Evolutionary conservation across 2,113 vertebrate genomes (phyloP), one percentile per base, ranked within the genome.

Genomic region (Corythornis cristatus): DNA sequence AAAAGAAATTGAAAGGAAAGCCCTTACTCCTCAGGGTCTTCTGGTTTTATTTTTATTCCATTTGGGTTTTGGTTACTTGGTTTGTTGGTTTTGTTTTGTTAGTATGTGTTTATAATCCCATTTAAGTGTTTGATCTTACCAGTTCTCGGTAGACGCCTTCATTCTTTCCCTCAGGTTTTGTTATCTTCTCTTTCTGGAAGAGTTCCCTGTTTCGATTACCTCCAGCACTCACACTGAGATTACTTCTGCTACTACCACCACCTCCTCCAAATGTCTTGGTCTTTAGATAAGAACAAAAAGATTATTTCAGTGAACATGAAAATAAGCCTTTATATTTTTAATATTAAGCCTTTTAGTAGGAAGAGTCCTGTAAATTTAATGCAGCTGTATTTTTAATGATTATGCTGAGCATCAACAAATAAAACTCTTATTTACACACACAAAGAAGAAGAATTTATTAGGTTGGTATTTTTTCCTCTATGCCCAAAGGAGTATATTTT

Each of bases 201-300:
- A 97, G 95, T 64, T 99, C 99, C 93, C 98, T 98, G 82, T 94
- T 97, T 89, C 98, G 98, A 94, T 96, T 98, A 54, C 97, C 98
- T 95, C 97, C 97, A 94, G 97, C 82, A 51, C 79, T 97, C 33
- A 96, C 97, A 92, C 90, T 98, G 86, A 99, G 98, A 97, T 99
- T 99, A 96, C 98, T 97, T 93, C 99, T 98, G 67, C 97, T 99
- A 75, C 97, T 98, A 68, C 98, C 98, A 85, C 98, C 99, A 79
- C 99, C 99, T 74, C 99, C 99, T 79, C 99, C 99, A 96, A 99
- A 99, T 0, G 98, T 99, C 84, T 99, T 99, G 28, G 97, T 98
- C 98, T 99, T 97, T 50, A 95, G 60, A 91, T 64, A 96, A 97
- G 74, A 58, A 81, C 50, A 93, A 87, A 96, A 95, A 67, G 37